These are phyloP conservation scores for Thysanoteuthis rhombus DNA, from an alignment of 2,888 invertebrate species.

Conservation along the genomic window DNA sequence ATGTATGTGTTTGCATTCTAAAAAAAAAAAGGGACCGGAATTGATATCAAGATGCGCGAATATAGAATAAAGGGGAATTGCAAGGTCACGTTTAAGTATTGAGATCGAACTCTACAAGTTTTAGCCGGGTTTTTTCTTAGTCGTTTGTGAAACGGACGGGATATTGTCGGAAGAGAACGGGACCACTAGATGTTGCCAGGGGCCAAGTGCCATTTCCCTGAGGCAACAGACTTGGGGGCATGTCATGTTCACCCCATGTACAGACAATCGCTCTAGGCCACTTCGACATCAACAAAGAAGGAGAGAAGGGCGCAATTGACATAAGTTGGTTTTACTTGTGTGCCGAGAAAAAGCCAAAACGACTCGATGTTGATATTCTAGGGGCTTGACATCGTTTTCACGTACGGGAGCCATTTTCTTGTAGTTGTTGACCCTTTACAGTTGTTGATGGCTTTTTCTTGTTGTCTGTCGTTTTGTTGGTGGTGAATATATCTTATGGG, in stretches of 20 bases:
- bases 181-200: background rate
- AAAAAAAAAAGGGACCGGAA: background rate
- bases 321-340: background rate
- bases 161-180: background rate
- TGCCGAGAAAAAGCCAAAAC: background rate
- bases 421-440: background rate
- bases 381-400: background rate
- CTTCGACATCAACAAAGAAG: background rate
- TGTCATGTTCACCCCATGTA: background rate
- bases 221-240: background rate
- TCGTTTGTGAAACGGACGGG: background rate
- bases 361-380: background rate
- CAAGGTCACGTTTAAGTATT: background rate
- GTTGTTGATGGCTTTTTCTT: background rate
- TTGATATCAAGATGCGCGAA: background rate
- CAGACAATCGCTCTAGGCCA: background rate
- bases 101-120: background rate
- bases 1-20: background rate
- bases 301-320: background rate
- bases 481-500: background rate
- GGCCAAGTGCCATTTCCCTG: background rate
- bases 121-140: background rate
- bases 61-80: background rate
- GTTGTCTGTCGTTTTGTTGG: background rate
- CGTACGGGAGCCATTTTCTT: background rate